Evolutionary conservation across 2,113 vertebrate species (phyloP).

Genomic region (Lepisosteus oculatus): DNA sequence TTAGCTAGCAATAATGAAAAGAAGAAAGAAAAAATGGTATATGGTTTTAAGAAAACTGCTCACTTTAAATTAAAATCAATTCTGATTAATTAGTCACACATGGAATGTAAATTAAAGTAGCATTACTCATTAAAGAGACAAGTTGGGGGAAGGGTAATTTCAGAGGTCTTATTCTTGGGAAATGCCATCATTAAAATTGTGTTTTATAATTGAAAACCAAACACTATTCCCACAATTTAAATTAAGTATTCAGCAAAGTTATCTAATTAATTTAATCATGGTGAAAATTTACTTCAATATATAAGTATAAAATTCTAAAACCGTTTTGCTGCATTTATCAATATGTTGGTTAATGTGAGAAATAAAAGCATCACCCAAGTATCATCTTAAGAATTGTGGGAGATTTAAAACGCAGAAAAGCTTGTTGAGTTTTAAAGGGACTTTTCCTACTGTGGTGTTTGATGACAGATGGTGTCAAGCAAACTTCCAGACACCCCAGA

Average conservation of each 20-base stretch:
- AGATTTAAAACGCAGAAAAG: too few species aligned
- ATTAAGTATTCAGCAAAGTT: background rate
- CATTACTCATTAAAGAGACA: conserved; percentile 36
- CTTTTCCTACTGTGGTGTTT: too few species aligned
- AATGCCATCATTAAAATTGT: background rate
- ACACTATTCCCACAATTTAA: conserved; percentile 25
- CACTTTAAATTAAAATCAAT: conserved; percentile 37
- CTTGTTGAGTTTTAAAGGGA: too few species aligned
- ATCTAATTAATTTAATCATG: too few species aligned
- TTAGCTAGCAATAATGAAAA: conserved; percentile 25
- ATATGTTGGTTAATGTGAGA: too few species aligned
- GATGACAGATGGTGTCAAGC: too few species aligned
- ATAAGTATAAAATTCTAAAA: too few species aligned
- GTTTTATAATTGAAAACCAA: conserved; percentile 41
- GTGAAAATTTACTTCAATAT: too few species aligned
- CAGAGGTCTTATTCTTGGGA: conserved; percentile 31
- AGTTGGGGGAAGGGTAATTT: conserved; percentile 32
- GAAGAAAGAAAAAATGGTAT: background rate
- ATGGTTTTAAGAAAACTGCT: conserved; percentile 14
- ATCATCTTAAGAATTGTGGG: too few species aligned
- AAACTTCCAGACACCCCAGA: too few species aligned
- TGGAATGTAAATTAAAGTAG: conserved; percentile 42
- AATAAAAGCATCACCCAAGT: too few species aligned
- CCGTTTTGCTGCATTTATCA: too few species aligned
- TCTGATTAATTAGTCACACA: conserved; percentile 44